phyloP scores from a whole-genome alignment of 2,113 vertebrate species.

The Neolamprologus modestus region DNA sequence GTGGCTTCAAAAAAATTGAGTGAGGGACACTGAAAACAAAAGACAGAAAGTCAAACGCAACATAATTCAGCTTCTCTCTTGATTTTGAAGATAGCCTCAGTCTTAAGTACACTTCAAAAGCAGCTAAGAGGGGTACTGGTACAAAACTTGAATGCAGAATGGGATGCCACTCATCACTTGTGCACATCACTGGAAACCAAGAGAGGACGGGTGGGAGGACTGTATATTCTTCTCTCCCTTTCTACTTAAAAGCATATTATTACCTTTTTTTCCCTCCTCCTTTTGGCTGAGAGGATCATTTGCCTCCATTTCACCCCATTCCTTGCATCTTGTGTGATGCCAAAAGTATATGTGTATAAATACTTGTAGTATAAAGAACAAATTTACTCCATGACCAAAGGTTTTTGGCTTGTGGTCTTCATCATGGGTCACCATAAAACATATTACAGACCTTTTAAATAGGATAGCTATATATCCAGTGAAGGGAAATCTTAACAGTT shows the following conservation, averaged over 20 bases:
- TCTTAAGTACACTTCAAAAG: not conserved
- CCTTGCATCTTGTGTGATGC: not conserved
- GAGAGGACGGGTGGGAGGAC: not conserved
- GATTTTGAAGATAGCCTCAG: not conserved
- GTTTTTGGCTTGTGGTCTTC: not conserved
- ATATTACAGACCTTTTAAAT: not conserved
- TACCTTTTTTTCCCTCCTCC: not conserved
- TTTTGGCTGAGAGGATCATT: not conserved
- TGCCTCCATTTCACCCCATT: not conserved
- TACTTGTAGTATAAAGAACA: not conserved
- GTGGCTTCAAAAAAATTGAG: not conserved
- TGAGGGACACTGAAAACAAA: not conserved
- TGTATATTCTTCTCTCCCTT: not conserved
- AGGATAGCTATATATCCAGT: not conserved
- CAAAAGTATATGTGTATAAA: not conserved
- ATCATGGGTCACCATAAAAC: not conserved
- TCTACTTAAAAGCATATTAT: not conserved
- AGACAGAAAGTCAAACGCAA: not conserved
- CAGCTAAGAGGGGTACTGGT: not conserved
- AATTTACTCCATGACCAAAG: not conserved
- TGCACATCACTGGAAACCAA: not conserved
- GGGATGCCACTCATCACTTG: not conserved
- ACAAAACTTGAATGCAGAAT: not conserved
- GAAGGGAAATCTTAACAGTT: not conserved
- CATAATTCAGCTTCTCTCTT: not conserved